Base-by-base conservation (phyloP, 1,140 invertebrate genomes). In the Lordiphosa mommai region DNA sequence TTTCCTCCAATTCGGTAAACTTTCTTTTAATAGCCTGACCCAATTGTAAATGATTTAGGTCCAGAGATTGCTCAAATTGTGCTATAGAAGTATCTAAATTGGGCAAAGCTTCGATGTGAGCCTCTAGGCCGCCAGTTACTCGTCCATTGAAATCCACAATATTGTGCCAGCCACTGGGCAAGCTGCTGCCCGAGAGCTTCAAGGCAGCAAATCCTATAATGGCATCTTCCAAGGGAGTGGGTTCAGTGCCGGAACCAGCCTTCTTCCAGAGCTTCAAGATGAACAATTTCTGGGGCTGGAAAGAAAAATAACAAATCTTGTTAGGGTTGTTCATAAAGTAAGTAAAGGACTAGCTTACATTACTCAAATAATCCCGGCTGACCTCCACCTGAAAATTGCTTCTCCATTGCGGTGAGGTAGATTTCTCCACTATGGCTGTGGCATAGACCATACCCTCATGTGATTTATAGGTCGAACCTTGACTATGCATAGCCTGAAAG, bases 191-290 rank as follows among this genome's bases (percentile, higher is more conserved):
- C 8, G 89, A 53, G 27, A 93, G 87, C 89, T 93, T 92, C 23
- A 93, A 74, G 10, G 91, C 90, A 16, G 91, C 90, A 73, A 93
- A 92, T 13, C 92, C 92, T 34, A 93, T 89, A 1, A 93, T 90
- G 34, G 88, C 86, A 77, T 90, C 91, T 37, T 87, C 89, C 16
- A 91, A 77, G 23, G 91, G 88, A 44, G 91, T 91, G 1, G 90
- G 89, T 38, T 90, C 60, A 4, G 46, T 51, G 12, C 63, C 72
- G 12, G 73, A 63, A 8, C 38, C 63, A 1, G 79, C 74, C 73
- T 90, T 91, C 46, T 91, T 89, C 92, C 92, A 93, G 1, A 93
- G 87, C 88, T 92, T 93, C 37, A 93, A 71, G 17, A 93, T 91
- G 9, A 93, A 87, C 27, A 90, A 89, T 68, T 91, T 92, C 50